Percentiles rank a stretch among this genome's conserved stretches.
phyloP scores from a whole-genome alignment of 2,888 invertebrate species.

The Lumbricus terrestris region DNA sequence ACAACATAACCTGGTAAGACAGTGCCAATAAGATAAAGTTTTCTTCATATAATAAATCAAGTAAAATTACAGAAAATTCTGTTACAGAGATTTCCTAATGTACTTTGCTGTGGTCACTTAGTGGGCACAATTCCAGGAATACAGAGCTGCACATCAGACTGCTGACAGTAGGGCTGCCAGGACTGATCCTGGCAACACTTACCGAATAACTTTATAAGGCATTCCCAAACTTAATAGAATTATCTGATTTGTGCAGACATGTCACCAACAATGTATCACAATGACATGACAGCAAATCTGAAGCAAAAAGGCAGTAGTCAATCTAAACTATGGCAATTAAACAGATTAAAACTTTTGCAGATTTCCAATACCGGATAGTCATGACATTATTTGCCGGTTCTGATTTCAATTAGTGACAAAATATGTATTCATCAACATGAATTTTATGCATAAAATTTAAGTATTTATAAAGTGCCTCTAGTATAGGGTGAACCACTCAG shows the following conservation, averaged over 20 bases:
- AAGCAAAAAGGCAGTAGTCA: not conserved
- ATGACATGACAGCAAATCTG: not conserved
- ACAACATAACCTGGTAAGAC: not conserved
- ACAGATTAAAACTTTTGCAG: too few species aligned
- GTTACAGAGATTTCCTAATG: not conserved
- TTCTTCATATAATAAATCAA: not conserved
- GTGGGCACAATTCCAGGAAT: not conserved
- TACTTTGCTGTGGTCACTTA: not conserved
- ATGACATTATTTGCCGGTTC: too few species aligned
- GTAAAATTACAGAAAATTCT: not conserved
- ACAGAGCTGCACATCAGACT: not conserved
- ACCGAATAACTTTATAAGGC: not conserved
- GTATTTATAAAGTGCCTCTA: too few species aligned
- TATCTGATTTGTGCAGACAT: not conserved
- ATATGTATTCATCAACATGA: too few species aligned
- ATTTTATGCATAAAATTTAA: too few species aligned
- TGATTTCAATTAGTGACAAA: too few species aligned
- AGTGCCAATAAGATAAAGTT: not conserved
- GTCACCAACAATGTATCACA: not conserved
- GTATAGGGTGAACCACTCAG: too few species aligned
- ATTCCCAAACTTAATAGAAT: not conserved
- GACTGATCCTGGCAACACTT: not conserved
- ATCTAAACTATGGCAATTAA: not conserved
- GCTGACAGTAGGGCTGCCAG: not conserved
- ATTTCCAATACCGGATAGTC: too few species aligned